Evolutionary conservation across 2,888 invertebrate species (phyloP), one percentile per base, ranked within the genome.

Genomic region (Cheilosia soror): DNA sequence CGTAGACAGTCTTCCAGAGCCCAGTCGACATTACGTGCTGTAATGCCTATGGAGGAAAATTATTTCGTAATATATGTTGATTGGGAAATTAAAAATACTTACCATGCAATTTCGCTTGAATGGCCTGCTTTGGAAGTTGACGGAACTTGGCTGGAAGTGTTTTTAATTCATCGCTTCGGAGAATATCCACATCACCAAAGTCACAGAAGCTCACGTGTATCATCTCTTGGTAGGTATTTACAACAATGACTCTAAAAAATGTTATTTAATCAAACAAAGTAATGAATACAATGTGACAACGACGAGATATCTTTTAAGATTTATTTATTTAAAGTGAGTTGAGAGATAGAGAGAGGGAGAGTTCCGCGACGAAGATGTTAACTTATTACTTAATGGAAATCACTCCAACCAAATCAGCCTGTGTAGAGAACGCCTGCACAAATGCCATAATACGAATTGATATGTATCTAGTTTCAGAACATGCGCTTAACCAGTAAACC

Each of bases 21-120:
- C 92, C 92, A 92, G 68, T 91, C 93, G 27, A 90, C 91, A 79
- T 93, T 91, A 29, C 89, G 92, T 51, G 94, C 93, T 86, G 92
- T 91, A 72, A 95, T 93, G 72, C 93, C 94, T 94, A 78, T 4
- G 88, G 89, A 87, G 58, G 20, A 15, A 55, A 60, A 57, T 15
- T 55, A 25, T 31, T 49, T 5, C 25, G 13, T 27, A 13, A 13
- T 51, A 2, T 51, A 5, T 51, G 27, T 5, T 51, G 51, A 2
- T 1, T 51, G 7, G 20, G 4, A 51, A 25, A 13, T 25, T 5
- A 27, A 4, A 11, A n/a, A 13, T 42, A 60, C 87, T 88, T 87
- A 95, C 95, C 95, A 88, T 93, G 90, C 65, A 95, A 91, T 91
- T 93, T 94, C 9, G 95, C 95, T 89, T 94, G 94, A 55, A 96